phyloP scores from a whole-genome alignment of 2,888 invertebrate genomes.

The Punctoribates punctum region DNA sequence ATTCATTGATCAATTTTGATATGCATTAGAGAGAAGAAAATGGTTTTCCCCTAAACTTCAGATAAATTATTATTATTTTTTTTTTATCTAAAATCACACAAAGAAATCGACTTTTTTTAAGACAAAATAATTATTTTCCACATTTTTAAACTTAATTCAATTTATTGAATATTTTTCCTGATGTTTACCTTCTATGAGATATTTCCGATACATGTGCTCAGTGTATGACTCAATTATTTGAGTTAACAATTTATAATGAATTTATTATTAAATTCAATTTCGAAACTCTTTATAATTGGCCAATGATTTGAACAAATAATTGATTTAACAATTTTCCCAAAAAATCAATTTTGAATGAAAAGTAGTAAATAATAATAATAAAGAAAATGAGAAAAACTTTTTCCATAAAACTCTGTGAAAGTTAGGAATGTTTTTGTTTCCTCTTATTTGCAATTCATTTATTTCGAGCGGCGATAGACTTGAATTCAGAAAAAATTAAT shows the following conservation, averaged over 20 bases:
- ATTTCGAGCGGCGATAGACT: background rate
- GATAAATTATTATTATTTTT: too few species aligned
- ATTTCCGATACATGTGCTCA: background rate
- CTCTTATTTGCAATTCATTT: slow-evolving; percentile 8
- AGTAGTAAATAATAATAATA: background rate
- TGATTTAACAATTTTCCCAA: slow-evolving; percentile 16
- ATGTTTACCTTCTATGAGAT: background rate
- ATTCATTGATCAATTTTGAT: background rate
- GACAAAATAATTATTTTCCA: too few species aligned
- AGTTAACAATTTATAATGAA: background rate
- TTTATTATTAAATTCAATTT: background rate
- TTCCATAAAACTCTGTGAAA: background rate
- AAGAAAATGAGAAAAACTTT: background rate
- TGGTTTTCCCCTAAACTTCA: too few species aligned
- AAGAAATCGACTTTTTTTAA: too few species aligned
- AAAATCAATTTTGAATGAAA: background rate
- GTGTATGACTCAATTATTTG: slow-evolving; percentile 14
- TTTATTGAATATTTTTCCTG: background rate
- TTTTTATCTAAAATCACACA: too few species aligned
- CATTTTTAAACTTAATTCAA: background rate
- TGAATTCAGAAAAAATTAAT: background rate
- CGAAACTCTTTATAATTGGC: background rate
- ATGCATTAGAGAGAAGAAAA: background rate
- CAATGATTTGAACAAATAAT: background rate
- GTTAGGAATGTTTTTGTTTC: background rate